These are phyloP conservation scores for Clitarchus hookeri DNA, from an alignment of 2,888 invertebrate genomes.

Conservation along the genomic window DNA sequence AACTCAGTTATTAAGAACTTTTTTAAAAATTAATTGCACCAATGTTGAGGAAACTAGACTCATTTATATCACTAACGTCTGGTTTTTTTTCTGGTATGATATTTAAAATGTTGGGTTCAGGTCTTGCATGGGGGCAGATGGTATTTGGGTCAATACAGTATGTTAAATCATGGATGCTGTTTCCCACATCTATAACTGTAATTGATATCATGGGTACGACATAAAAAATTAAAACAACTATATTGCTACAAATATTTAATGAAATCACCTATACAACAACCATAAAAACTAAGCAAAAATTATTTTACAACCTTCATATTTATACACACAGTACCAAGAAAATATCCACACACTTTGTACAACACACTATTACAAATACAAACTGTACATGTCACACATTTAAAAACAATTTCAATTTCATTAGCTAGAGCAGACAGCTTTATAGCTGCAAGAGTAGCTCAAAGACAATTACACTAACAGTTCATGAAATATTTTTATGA, in stretches of 20 bases:
- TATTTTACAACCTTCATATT: not conserved
- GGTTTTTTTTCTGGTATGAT: no score
- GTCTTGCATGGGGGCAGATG: no score
- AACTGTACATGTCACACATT: not conserved
- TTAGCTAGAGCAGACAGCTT: not conserved
- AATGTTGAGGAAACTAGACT: no score
- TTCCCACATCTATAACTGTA: no score
- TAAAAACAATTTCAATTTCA: not conserved
- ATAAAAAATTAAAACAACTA: no score
- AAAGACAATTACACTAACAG: not conserved
- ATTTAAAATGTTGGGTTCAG: no score
- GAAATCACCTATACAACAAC: not conserved
- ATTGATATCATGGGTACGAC: no score
- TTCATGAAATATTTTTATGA: not conserved
- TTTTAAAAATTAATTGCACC: no score
- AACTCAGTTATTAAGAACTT: no score
- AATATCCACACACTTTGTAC: not conserved
- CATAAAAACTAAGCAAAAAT: not conserved
- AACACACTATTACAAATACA: not conserved
- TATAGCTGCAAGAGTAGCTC: not conserved
- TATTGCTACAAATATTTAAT: slow-evolving; percentile 11
- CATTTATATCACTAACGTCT: no score
- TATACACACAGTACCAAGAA: not conserved
- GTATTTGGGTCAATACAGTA: no score
- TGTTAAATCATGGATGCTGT: no score